Evolutionary conservation across 35 echinoderm and acorn worm species (phyloP), one percentile per base, ranked within the genome.

Genomic region (Anneissia japonica): DNA sequence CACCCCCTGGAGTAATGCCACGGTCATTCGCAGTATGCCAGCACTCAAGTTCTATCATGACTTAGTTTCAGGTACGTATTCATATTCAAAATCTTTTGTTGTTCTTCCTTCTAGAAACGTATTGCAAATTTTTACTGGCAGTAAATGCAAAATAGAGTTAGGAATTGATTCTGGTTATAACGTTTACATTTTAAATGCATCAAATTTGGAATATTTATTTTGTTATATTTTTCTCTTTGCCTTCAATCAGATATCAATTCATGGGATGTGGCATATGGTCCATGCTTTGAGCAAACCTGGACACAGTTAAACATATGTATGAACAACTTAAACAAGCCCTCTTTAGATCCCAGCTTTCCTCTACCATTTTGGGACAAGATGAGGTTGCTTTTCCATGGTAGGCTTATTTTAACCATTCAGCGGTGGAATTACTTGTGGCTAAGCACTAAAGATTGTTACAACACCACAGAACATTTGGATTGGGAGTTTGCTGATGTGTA

Each of bases 11-110:
- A 87, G 87, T 78, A 87, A 97, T 64, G 89, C 86, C 31, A 97
- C 80, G 32, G 94, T 97, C 29, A 90, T 76, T 34, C 84, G 94
- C 7, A 97, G 91, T 86, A 97, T 97, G 94, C 94, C 94, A 74
- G 87, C 94, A 40, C 86, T 97, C n/a, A 97, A 97, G 75, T 97
- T 97, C 87, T 93, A 90, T 39, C 94, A 97, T 97, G 94, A 97
- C 56, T 74, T 97, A 12, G 86, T 85, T 1, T 87, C 94, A 46
- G 94, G 94, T 97, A 79, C 56, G 45, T 87, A n/a, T n/a, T n/a
- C n/a, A n/a, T n/a, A n/a, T n/a, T n/a, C n/a, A n/a, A n/a, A n/a
- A n/a, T n/a, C n/a, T n/a, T n/a, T n/a, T n/a, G n/a, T n/a, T n/a
- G n/a, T n/a, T n/a, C n/a, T n/a, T n/a, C n/a, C n/a, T n/a, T n/a